These are phyloP conservation scores for Pithecia hirsuta DNA, from an alignment of 2,797 vertebrate species.

Conservation along the genomic window DNA sequence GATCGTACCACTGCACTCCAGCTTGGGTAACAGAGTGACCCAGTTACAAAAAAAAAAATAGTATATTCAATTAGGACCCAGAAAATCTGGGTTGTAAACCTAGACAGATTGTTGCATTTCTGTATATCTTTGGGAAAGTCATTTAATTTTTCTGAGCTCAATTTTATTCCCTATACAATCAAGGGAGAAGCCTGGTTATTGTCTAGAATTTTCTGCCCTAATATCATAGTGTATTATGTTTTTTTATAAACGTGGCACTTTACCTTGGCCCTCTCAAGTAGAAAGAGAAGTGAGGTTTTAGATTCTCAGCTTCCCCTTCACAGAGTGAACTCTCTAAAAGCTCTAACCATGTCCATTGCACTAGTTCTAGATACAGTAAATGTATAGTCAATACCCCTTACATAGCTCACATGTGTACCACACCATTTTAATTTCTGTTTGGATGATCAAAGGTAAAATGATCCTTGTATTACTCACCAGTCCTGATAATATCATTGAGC, in stretches of 20 bases:
- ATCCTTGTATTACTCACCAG: background rate
- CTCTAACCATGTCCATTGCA: background rate
- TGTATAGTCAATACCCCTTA: background rate
- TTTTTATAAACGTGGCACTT: background rate
- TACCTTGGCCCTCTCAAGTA: background rate
- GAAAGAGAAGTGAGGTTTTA: background rate
- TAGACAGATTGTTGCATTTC: background rate
- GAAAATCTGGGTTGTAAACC: background rate
- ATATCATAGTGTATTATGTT: background rate
- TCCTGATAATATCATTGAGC: background rate
- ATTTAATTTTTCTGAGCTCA: background rate
- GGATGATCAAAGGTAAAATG: background rate
- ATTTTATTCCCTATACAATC: background rate
- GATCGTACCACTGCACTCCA: background rate
- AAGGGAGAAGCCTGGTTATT: background rate
- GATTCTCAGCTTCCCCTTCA: background rate
- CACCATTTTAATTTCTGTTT: background rate
- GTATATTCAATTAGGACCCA: background rate
- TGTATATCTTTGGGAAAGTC: background rate
- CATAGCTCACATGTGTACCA: background rate
- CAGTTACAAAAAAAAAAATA: background rate
- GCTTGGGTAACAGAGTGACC: background rate
- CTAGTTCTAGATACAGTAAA: background rate
- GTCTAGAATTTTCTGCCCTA: background rate
- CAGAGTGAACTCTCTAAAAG: background rate